A percentile compares a stretch with the other conserved stretches of the same genome.
phyloP scores from a whole-genome alignment of 2,797 vertebrate species.

The Antrozous pallidus region DNA sequence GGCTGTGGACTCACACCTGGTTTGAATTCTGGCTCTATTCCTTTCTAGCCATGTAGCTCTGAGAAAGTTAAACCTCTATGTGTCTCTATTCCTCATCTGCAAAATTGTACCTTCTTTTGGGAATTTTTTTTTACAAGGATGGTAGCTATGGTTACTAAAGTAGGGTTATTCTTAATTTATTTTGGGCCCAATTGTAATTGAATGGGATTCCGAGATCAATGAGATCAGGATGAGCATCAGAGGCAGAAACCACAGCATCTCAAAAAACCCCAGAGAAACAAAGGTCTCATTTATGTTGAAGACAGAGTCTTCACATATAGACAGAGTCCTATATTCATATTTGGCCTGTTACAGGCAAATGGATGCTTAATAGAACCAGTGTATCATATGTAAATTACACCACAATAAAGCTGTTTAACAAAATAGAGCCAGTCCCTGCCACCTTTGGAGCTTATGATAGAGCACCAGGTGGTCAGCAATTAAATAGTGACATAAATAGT shows the following conservation, averaged over 20 bases:
- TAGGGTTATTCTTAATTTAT: not conserved
- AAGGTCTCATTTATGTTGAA: not conserved
- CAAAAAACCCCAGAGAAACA: not conserved
- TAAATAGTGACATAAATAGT: constrained; percentile 16
- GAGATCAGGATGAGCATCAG: not conserved
- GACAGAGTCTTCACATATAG: not conserved
- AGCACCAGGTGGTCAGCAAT: constrained; percentile 3
- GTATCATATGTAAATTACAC: not conserved
- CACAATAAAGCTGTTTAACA: constrained; percentile 8
- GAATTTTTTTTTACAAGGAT: not conserved
- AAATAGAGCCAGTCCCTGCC: not conserved
- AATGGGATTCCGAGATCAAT: not conserved
- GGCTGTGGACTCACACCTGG: not conserved
- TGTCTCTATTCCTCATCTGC: not conserved
- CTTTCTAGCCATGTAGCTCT: not conserved
- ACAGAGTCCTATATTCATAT: not conserved
- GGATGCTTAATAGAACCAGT: not conserved
- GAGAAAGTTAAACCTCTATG: not conserved
- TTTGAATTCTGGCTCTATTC: not conserved
- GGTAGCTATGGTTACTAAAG: not conserved
- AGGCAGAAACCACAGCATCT: not conserved
- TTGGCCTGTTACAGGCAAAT: not conserved
- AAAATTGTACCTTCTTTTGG: not conserved
- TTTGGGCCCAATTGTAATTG: not conserved
- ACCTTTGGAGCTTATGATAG: not conserved